Percentiles rank a stretch among this genome's conserved stretches.
phyloP scores from a whole-genome alignment of 1,140 invertebrate genomes.

The Anastatus disparis region DNA sequence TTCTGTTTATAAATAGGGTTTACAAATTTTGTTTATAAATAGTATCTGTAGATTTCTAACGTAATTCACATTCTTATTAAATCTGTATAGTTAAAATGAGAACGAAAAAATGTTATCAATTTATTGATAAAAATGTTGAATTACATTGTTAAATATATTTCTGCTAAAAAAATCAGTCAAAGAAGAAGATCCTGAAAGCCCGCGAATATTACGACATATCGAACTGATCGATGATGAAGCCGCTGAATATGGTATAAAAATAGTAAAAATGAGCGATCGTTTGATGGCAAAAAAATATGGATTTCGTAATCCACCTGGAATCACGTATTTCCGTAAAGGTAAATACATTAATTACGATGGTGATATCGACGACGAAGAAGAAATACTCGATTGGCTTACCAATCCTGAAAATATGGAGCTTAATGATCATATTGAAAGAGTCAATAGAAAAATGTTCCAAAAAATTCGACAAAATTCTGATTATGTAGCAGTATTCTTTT shows the following conservation, averaged over 20 bases:
- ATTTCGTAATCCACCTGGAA: constrained; percentile 86
- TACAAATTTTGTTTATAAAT: too few species aligned
- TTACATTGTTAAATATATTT: too few species aligned
- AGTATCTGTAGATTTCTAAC: too few species aligned
- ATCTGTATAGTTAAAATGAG: too few species aligned
- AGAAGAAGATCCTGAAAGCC: constrained; percentile 83
- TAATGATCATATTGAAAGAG: constrained; percentile 91
- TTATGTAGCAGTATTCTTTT: constrained; percentile 95
- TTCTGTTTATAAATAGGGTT: too few species aligned
- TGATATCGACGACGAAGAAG: constrained; percentile 92
- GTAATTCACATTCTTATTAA: too few species aligned
- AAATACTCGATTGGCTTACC: constrained; percentile 92
- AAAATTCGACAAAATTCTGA: constrained; percentile 90
- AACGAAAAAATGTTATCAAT: too few species aligned
- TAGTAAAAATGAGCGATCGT: constrained; percentile 89
- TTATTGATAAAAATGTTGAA: too few species aligned
- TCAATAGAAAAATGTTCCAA: constrained; percentile 93
- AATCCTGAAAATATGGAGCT: constrained; percentile 95
- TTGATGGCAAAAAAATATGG: constrained; percentile 96
- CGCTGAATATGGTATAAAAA: constrained; percentile 89
- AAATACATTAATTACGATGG: constrained; percentile 93
- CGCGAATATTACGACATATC: constrained; percentile 82
- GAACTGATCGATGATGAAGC: constrained; percentile 94
- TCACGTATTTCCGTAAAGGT: constrained; percentile 91
- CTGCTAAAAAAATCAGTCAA: too few species aligned